Base-by-base conservation (phyloP, 1,140 invertebrate species). In the Lasioglossum baleicum region DNA sequence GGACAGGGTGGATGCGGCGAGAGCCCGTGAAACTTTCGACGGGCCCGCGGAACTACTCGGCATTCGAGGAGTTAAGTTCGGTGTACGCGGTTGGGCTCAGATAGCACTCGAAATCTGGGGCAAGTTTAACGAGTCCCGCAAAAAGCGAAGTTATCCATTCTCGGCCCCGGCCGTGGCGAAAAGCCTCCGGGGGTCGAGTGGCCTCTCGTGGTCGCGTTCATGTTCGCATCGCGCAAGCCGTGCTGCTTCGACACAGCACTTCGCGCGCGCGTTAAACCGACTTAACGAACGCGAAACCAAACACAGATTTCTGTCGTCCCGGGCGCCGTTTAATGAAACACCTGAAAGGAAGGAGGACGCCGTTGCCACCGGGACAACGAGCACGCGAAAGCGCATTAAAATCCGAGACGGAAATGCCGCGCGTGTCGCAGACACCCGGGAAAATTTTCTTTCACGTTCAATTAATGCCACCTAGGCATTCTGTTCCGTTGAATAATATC, bases 81-180 rank as follows among this genome's bases (percentile, higher is more conserved):
- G 31, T 70, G n/a, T 15, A 15, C 15, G 71, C 17, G 60, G 35
- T 5, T 5, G 35, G 35, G 44, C 26, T 65, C 63, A 64, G 75
- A 72, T 53, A 64, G 22, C 48, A 60, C 60, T 82, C 35, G 79
- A 79, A 83, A 85, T 83, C 80, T 87, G 66, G 82, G 70, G 56
- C 82, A 66, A 83, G 78, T 76, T 81, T 83, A 83, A 85, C 78
- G 76, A 87, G 81, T 69, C 60, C 40, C 56, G 61, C 60, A 79
- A 66, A 74, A 75, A 73, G 77, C 66, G 17, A 61, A 66, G 63
- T 81, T 81, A 60, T 51, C 68, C 48, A 40, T 60, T 68, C 65
- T 64, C 51, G 22, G 26, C 26, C 26, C 26, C 26, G 26, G 26
- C 22, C 61, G 26, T 11, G 48, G 64, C 63, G 53, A 65, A 61